A percentile compares a stretch with the other conserved stretches of the same genome.
These are phyloP conservation scores for Sylvilagus floridanus DNA, from an alignment of 2,797 vertebrate species.

Conservation along the genomic window DNA sequence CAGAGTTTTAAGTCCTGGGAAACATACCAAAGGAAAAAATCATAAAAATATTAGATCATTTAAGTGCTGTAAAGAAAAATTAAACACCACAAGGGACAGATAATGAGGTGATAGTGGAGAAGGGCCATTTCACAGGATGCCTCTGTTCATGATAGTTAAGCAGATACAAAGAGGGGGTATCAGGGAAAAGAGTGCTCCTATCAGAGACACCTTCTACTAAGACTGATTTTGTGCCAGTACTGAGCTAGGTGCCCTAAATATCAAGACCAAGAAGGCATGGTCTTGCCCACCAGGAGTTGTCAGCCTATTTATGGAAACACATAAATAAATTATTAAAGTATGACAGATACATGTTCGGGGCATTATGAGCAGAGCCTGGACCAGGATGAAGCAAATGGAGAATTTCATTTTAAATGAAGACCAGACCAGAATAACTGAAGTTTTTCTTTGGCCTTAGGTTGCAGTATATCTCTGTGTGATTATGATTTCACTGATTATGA, in stretches of 20 bases:
- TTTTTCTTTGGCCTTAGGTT: constrained; percentile 28
- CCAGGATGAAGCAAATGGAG: neutral
- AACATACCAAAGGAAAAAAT: neutral
- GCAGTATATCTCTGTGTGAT: neutral
- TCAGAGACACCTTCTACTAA: neutral
- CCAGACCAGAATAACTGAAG: neutral
- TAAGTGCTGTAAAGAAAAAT: constrained; percentile 12
- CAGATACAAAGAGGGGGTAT: neutral
- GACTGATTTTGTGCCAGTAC: neutral
- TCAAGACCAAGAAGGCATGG: neutral
- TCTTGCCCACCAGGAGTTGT: neutral
- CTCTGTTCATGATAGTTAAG: neutral
- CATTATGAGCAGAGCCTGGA: neutral
- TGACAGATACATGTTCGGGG: neutral
- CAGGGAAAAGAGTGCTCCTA: neutral
- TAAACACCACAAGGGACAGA: neutral
- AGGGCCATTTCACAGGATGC: neutral
- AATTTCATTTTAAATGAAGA: constrained; percentile 20
- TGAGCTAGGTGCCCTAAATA: neutral
- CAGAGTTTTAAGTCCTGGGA: neutral
- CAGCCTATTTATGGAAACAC: neutral
- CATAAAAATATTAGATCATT: neutral
- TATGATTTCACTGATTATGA: no score
- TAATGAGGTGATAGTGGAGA: neutral
- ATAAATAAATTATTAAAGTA: neutral